Evolutionary conservation across 2,113 vertebrate genomes (phyloP), one percentile per base, ranked within the genome.

Genomic region (Albula glossodonta): DNA sequence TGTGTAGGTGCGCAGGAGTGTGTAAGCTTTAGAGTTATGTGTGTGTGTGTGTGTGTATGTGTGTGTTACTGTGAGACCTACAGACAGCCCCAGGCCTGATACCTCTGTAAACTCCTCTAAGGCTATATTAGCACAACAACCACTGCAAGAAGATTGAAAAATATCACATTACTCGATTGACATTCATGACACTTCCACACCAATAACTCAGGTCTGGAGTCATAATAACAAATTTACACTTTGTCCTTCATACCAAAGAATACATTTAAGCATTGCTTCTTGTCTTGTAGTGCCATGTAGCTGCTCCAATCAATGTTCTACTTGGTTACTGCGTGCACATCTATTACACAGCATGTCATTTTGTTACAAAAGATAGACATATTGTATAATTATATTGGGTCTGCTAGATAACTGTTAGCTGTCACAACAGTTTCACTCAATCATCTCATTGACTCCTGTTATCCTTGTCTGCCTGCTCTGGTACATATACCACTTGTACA

Each of bases 1-100:
- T 56, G 53, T 56, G 53, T 12, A 48, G 4, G 15, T 57, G 31
- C 17, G n/a, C 51, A 25, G 9, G 19, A 15, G 48, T n/a, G 51
- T 22, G 13, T 19, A 41, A 41, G 53, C 53, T 25, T 41, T 25
- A 13, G n/a, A 81, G 80, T 81, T 41, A 11, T 87, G 49, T 81
- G 77, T 84, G 79, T 87, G 78, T 87, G 81, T 83, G 82, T 48
- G 31, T 49, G 52, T 63, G 56, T 63, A 10, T 63, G 56, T 49
- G 6, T 25, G 31, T 25, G 31, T 77, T 57, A 56, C 6, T 56
- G 12, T 56, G 5, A 66, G 15, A 19, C 9, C 60, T 19, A 66
- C 19, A 19, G 70, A 31, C 70, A 74, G 70, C n/a, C 31, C 70
- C 3, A 70, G 60, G 3, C 60, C 60, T 63, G n/a, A 66, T 66